These are phyloP conservation scores for Galerucella pusilla DNA, from an alignment of 2,888 invertebrate genomes.

Conservation along the genomic window DNA sequence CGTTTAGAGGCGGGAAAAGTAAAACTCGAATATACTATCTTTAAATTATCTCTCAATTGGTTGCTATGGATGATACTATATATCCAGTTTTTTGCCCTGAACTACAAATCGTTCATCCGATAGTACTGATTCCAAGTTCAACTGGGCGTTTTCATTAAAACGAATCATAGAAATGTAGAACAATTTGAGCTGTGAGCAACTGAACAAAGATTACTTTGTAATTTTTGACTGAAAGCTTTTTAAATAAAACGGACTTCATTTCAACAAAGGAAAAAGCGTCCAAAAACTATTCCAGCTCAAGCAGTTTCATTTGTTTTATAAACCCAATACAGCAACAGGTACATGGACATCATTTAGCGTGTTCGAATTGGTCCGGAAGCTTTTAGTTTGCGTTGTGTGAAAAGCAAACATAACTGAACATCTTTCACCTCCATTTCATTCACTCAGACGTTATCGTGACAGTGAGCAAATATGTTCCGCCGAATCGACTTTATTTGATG, in stretches of 20 bases:
- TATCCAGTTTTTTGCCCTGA: too few species aligned
- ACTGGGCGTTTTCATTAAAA: too few species aligned
- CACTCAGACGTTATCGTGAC: conserved; percentile 19
- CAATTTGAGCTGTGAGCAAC: too few species aligned
- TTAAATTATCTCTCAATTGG: too few species aligned
- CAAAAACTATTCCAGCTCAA: not conserved
- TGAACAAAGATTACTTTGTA: too few species aligned
- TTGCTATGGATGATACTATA: too few species aligned
- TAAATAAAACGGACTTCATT: not conserved
- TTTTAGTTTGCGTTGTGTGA: conserved; percentile 18
- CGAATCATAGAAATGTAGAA: too few species aligned
- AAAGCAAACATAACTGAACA: conserved; percentile 19
- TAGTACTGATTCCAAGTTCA: too few species aligned
- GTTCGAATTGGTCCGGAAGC: conserved; percentile 21
- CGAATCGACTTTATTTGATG: conserved; percentile 24
- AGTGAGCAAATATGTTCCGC: conserved; percentile 22
- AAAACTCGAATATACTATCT: too few species aligned
- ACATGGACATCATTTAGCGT: conserved; percentile 13
- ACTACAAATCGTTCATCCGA: too few species aligned
- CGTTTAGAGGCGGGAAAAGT: too few species aligned
- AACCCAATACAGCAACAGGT: not conserved
- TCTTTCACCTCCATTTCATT: conserved; percentile 20
- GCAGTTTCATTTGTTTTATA: not conserved
- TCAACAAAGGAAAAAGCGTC: not conserved
- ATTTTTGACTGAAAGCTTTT: too few species aligned